Conservation (phyloP, 2,888 invertebrate genomes). For the Drosophila anomalata region DNA sequence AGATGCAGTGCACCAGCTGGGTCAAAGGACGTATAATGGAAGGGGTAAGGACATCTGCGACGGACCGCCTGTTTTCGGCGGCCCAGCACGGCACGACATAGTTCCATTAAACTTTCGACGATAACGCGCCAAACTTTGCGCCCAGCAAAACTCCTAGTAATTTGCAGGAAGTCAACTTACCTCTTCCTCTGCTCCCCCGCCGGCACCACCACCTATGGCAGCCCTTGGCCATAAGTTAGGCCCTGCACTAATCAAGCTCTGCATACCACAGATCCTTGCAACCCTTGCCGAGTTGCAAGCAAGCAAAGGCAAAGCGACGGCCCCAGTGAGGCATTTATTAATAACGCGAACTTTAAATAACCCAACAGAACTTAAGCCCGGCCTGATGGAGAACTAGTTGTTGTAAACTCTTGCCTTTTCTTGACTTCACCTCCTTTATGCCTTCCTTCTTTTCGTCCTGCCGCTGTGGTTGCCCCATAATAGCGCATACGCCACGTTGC, state of each 20-base stretch:
- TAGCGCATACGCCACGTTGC: constrained; percentile 45
- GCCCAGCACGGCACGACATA: constrained; percentile 61
- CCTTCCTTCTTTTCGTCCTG: constrained; percentile 4
- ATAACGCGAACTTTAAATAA: constrained; percentile 68
- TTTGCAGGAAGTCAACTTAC: constrained; percentile 46
- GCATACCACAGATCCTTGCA: constrained; percentile 40
- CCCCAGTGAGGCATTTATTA: constrained; percentile 59
- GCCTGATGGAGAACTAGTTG: neutral
- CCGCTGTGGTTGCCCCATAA: constrained; percentile 25
- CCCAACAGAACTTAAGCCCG: constrained; percentile 46
- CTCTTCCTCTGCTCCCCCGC: neutral
- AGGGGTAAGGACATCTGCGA: constrained; percentile 18
- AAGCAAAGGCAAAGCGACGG: constrained; percentile 13
- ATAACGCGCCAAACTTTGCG: constrained; percentile 67
- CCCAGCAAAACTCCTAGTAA: constrained; percentile 58
- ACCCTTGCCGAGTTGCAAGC: constrained; percentile 3
- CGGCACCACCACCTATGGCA: neutral
- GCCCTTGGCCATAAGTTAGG: constrained; percentile 52
- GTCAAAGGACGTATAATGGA: neutral
- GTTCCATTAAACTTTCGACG: constrained; percentile 67
- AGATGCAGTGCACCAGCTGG: constrained; percentile 18
- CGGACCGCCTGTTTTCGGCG: constrained; percentile 10
- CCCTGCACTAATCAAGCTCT: constrained; percentile 63
- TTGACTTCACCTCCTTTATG: neutral
- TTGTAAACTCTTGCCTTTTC: constrained; percentile 12